Evolutionary conservation across 2,888 invertebrate genomes (phyloP).

Genomic region (Parnassius glacialis): DNA sequence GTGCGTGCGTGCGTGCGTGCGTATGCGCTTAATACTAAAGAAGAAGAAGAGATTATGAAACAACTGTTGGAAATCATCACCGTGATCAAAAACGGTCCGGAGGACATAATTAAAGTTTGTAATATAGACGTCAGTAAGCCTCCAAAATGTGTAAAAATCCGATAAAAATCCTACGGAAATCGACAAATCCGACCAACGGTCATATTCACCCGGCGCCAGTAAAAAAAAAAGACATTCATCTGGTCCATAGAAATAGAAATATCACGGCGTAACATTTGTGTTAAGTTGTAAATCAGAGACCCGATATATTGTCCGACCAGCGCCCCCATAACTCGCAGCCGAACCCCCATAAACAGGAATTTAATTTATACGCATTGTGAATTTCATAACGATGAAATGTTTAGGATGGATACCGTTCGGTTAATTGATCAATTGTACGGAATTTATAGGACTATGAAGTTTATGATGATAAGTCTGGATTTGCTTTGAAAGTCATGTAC

Average conservation of each 20-base stretch:
- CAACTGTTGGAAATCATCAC: too few relatives aligned
- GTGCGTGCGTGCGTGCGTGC: too few relatives aligned
- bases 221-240: constrained; percentile 12
- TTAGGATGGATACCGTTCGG: constrained; percentile 4
- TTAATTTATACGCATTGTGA: constrained; percentile 33
- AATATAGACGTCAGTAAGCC: too few relatives aligned
- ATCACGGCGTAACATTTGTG: constrained; percentile 16
- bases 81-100: too few relatives aligned
- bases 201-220: constrained; percentile 20
- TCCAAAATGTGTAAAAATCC: neutral
- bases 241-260: constrained; percentile 18
- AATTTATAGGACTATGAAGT: constrained; percentile 10
- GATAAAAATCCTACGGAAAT: neutral
- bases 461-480: neutral
- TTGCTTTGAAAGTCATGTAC: neutral
- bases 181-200: constrained; percentile 2
- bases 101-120: too few relatives aligned
- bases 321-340: constrained; percentile 32
- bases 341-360: constrained; percentile 34
- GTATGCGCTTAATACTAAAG: too few relatives aligned
- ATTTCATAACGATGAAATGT: constrained; percentile 29
- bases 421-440: constrained; percentile 20
- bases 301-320: constrained; percentile 3
- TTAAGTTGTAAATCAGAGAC: constrained; percentile 14
- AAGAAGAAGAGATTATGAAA: too few relatives aligned